These are phyloP conservation scores for Drosophila trapezifrons DNA, from an alignment of 1,140 invertebrate species.

Conservation along the genomic window DNA sequence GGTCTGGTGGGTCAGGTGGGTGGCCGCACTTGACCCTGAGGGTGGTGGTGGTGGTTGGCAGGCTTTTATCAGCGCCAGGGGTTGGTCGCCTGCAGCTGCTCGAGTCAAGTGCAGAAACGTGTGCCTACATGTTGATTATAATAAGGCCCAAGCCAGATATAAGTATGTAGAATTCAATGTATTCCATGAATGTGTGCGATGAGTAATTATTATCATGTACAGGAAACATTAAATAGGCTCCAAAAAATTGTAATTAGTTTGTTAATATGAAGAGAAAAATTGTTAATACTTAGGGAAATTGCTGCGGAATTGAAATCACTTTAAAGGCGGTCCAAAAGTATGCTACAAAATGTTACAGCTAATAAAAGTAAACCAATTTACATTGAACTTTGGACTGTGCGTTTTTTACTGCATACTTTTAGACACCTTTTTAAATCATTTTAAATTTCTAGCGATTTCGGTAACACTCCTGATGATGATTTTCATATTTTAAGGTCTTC, in stretches of 20 bases:
- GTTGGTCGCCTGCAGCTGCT: slow-evolving; percentile 62
- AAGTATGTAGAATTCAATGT: slow-evolving; percentile 16
- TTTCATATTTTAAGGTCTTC: not conserved
- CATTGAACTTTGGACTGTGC: too few species aligned
- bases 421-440: not conserved
- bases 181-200: slow-evolving; percentile 2
- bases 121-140: slow-evolving; percentile 70
- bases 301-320: not conserved
- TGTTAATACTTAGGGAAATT: not conserved
- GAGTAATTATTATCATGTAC: slow-evolving; percentile 7
- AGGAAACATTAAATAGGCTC: not conserved
- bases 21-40: slow-evolving; percentile 71
- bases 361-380: too few species aligned
- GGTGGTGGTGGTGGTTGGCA: slow-evolving; percentile 38
- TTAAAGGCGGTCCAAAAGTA: not conserved
- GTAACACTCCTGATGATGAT: not conserved
- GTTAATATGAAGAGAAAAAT: not conserved
- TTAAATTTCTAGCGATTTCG: not conserved
- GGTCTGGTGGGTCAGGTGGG: slow-evolving; percentile 57
- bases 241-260: slow-evolving; percentile 1
- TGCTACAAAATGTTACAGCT: not conserved
- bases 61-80: slow-evolving; percentile 65
- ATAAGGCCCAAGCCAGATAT: slow-evolving; percentile 33
- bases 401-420: not conserved
- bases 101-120: slow-evolving; percentile 82